A percentile compares a stretch with the other conserved stretches of the same genome.
Conservation (phyloP, 2,888 invertebrate species). For the Galerucella pusilla region DNA sequence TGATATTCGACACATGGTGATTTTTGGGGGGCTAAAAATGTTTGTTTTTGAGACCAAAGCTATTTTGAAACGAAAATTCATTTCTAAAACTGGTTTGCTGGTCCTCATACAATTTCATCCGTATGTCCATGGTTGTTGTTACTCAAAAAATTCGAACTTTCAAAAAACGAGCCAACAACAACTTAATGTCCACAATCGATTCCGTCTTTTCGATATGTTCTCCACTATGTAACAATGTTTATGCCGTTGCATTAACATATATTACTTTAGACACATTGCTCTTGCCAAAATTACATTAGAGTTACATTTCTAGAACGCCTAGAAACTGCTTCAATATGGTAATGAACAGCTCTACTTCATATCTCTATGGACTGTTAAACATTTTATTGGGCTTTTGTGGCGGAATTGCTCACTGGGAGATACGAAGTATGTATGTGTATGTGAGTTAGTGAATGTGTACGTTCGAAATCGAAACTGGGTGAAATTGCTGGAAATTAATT, state of each 20-base stretch:
- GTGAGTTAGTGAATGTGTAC: background rate
- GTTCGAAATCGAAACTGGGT: background rate
- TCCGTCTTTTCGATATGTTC: constrained; percentile 29
- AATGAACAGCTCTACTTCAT: constrained; percentile 43
- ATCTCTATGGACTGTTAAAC: constrained; percentile 43
- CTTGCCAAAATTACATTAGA: constrained; percentile 42
- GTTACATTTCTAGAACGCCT: constrained; percentile 37
- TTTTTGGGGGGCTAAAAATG: too few species aligned
- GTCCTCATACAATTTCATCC: too few species aligned
- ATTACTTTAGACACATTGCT: constrained; percentile 42
- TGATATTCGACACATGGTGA: too few species aligned
- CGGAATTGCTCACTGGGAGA: constrained; percentile 2
- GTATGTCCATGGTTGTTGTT: too few species aligned
- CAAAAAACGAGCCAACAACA: constrained; percentile 13
- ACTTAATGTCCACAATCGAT: constrained; percentile 22
- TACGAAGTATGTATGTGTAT: background rate
- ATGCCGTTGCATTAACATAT: constrained; percentile 41
- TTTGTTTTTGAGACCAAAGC: too few species aligned
- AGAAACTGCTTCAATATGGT: constrained; percentile 45
- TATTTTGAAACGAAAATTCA: too few species aligned
- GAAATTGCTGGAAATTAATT: too few species aligned
- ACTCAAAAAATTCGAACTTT: too few species aligned
- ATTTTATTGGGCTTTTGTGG: constrained; percentile 44
- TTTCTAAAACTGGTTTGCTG: too few species aligned
- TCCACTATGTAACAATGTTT: constrained; percentile 38